Conservation (phyloP, 1,140 invertebrate genomes). For the Plutomurus gul region DNA sequence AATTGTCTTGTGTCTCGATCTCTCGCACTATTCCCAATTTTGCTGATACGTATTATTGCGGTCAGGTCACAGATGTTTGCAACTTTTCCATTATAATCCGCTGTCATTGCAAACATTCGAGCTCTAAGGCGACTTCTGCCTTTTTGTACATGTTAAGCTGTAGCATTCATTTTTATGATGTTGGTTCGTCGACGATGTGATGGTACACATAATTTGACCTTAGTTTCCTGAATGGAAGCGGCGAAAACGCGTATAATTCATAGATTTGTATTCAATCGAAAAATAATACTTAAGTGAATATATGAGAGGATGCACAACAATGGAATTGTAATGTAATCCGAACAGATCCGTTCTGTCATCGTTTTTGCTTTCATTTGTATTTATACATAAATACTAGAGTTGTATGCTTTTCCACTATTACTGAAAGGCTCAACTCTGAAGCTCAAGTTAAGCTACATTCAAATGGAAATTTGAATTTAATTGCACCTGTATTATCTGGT, state of each 20-base stretch:
- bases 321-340: not conserved
- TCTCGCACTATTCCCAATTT: not conserved
- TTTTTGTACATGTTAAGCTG: no score
- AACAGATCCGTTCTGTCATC: not conserved
- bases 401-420: no score
- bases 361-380: not conserved
- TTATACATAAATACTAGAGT: no score
- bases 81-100: not conserved
- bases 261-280: not conserved
- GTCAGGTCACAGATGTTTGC: slow-evolving; percentile 21
- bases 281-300: not conserved
- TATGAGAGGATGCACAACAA: not conserved
- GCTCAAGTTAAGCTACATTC: no score
- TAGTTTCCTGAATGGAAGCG: not conserved
- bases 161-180: not conserved
- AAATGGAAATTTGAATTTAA: no score
- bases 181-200: not conserved
- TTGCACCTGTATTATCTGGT: no score
- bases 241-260: slow-evolving; percentile 3
- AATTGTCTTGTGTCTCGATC: no score
- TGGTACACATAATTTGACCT: not conserved
- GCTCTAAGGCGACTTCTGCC: no score
- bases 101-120: not conserved
- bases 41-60: not conserved
- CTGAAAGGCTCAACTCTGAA: no score